phyloP scores from a whole-genome alignment of 1,140 invertebrate genomes.

The Euborellia annulipes region DNA sequence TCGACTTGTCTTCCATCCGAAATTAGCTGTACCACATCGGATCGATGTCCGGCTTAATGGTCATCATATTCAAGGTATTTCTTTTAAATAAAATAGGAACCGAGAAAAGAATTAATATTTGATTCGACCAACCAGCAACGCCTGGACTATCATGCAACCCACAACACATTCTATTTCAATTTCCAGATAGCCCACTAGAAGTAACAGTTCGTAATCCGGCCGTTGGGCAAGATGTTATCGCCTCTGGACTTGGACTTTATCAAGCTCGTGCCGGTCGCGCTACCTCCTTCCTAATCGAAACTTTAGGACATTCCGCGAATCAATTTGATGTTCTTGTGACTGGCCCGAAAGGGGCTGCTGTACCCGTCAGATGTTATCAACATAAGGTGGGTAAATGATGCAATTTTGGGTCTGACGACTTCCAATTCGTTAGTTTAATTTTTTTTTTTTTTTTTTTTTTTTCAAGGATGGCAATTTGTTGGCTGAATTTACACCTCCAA shows the following conservation, averaged over 20 bases:
- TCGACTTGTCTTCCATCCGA: constrained; percentile 75
- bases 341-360: constrained; percentile 73
- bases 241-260: constrained; percentile 64
- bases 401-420: no score
- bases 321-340: constrained; percentile 82
- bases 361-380: constrained; percentile 88
- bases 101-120: no score
- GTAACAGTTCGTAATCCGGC: constrained; percentile 37
- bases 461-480: constrained; percentile 63
- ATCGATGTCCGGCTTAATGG: constrained; percentile 65
- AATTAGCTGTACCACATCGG: constrained; percentile 60
- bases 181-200: constrained; percentile 35
- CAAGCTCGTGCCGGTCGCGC: constrained; percentile 62
- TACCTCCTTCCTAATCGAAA: constrained; percentile 78
- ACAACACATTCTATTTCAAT: no score
- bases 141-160: no score
- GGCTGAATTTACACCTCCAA: constrained; percentile 77
- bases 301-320: constrained; percentile 61
- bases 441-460: no score
- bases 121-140: no score
- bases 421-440: no score
- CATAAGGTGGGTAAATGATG: constrained; percentile 46
- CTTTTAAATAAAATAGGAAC: no score
- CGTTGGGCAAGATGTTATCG: constrained; percentile 55
- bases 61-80: constrained; percentile 41